Conservation (phyloP, 2,113 vertebrate species). For the Hystrix cristata region DNA sequence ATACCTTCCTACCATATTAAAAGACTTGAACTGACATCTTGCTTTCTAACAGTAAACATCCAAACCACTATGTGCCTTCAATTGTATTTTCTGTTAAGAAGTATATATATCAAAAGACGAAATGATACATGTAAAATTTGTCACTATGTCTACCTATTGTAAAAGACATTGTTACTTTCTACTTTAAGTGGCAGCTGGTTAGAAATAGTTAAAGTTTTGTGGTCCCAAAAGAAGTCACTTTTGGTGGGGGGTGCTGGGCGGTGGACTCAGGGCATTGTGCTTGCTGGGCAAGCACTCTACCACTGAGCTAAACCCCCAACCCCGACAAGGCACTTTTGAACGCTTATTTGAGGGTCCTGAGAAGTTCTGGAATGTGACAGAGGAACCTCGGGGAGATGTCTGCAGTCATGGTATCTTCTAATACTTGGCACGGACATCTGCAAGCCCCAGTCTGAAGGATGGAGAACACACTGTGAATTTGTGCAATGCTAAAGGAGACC, state of each 20-base stretch:
- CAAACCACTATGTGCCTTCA: not conserved
- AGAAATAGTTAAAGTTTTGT: not conserved
- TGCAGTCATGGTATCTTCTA: not conserved
- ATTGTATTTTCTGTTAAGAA: conserved; percentile 7
- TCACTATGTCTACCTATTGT: not conserved
- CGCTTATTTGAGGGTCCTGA: not conserved
- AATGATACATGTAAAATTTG: not conserved
- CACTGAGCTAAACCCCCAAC: no score
- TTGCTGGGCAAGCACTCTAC: no score
- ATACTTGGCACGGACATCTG: not conserved
- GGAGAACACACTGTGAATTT: not conserved
- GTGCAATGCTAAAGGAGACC: not conserved
- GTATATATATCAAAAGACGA: not conserved
- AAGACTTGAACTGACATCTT: conserved; percentile 1
- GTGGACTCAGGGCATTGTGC: no score
- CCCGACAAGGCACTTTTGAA: not conserved
- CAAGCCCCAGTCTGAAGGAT: not conserved
- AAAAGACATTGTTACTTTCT: not conserved
- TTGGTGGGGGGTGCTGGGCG: no score
- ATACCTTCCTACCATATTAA: not conserved
- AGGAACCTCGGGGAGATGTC: not conserved
- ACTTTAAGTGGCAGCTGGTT: not conserved
- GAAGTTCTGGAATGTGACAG: not conserved
- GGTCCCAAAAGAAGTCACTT: not conserved
- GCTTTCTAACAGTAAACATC: not conserved